Base-by-base conservation (phyloP, 2,113 vertebrate species). In the Vulpes vulpes region DNA sequence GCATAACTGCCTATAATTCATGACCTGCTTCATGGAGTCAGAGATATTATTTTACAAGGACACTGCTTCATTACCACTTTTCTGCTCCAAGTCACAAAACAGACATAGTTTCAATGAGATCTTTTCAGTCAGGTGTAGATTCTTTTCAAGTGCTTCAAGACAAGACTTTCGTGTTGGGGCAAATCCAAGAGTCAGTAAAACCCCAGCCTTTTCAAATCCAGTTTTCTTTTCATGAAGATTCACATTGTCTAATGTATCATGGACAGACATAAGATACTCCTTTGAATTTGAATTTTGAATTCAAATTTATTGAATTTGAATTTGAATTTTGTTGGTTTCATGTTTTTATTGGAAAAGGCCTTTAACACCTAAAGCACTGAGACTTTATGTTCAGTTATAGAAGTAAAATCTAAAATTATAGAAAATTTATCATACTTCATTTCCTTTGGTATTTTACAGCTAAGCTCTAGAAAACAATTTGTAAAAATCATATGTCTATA, bases 151-250 rank as follows among this genome's bases (percentile, higher is more conserved):
- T 65, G 38, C 59, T 96, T 96, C 12, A 5, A 57, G 88, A 35
- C 8, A 81, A 88, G 49, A 80, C n/a, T 73, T 71, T 71, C 49
- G 30, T 73, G 19, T 71, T 96, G 74, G 49, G 89, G 10, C 12
- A 86, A 97, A 96, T 94, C 73, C 78, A 94, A 95, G 64, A 74
- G n/a, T 93, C 87, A 78, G 79, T 55, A 93, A 93, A 97, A 93
- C 69, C 49, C 17, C 15, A 84, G 55, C 11, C 38, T 95, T 97
- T 96, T 73, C 20, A 93, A 78, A 65, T 74, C n/a, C 25, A 51
- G 35, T 57, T n/a, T 83, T 69, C n/a, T 89, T 94, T 94, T 91
- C 64, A 92, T 4, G 69, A 32, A 93, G 59, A 84, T 65, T 91
- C 82, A 94, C 57, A 83, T 74, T 95, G 82, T 95, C 53, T 93